Evolutionary conservation across 2,888 invertebrate genomes (phyloP), one percentile per base, ranked within the genome.

Genomic region (Melieria picta): DNA sequence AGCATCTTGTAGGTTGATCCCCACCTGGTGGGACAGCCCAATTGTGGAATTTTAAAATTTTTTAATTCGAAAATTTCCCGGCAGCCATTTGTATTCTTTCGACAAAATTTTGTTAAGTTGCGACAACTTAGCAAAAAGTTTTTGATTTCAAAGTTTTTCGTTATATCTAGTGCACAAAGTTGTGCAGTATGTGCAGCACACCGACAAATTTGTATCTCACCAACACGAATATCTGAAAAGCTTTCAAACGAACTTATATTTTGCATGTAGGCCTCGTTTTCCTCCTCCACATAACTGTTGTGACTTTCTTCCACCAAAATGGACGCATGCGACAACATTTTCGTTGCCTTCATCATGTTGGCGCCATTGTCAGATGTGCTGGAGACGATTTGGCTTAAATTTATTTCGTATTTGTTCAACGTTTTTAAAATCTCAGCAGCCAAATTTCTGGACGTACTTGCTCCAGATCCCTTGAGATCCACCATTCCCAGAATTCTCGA

Each of bases 11-110:
- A 61, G 4, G 45, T 45, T 43, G 61, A 61, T 7, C 61, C 61
- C 43, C 45, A 61, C 3, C 45, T 61, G 9, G 57, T 69, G 10
- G 48, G 43, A 57, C 65, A 69, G 69, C 69, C 69, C 7, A 72
- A 65, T 55, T 65, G 65, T 3, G 65, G 69, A 9, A 72, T 5
- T 10, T 43, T 13, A 13, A 72, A 42, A 7, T 47, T 45, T 11
- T 57, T 62, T 4, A 64, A 13, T 7, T 72, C 58, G 46, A 72
- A 61, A 6, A 60, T 48, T 13, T 69, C 66, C 42, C 16, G 16
- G 45, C 43, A 67, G 10, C 62, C 67, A 50, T 52, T 67, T 1
- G 64, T 47, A 58, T 67, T 48, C 7, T 72, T 68, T 52, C 60
- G 58, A 45, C 68, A 55, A n/a, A 61, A 45, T 10, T 61, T 61